Evolutionary conservation across 2,888 invertebrate genomes (phyloP).

Genomic region (Capitulum mitella): DNA sequence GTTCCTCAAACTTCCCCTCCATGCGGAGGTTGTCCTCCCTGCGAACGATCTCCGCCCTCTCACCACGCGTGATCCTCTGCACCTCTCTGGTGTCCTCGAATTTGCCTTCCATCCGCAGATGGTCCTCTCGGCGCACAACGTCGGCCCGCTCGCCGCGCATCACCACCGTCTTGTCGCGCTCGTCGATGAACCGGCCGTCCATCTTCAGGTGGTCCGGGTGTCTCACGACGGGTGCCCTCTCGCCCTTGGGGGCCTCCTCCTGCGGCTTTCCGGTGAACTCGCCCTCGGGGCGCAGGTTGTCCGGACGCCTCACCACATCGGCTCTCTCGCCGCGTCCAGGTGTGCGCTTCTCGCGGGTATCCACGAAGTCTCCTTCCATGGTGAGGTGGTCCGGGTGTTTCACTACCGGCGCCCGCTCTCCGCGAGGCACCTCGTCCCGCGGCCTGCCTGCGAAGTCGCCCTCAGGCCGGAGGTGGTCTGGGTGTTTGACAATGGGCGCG

Average conservation of each 20-base stretch:
- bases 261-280: conserved; percentile 32
- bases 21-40: conserved; percentile 40
- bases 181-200: conserved; percentile 41
- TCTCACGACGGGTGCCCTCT: conserved; percentile 39
- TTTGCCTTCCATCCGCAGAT: conserved; percentile 29
- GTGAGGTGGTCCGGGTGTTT: conserved; percentile 44
- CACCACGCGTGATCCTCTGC: conserved; percentile 33
- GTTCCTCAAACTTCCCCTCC: conserved; percentile 40
- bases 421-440: conserved; percentile 35
- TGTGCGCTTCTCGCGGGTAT: too few relatives aligned
- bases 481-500: not conserved
- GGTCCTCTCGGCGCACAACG: conserved; percentile 33
- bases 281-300: conserved; percentile 33
- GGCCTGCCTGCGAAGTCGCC: conserved; percentile 34
- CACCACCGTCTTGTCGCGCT: conserved; percentile 23
- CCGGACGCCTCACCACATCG: conserved; percentile 31
- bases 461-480: conserved; percentile 38
- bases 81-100: conserved; percentile 3
- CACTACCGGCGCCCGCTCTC: conserved; percentile 33
- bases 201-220: conserved; percentile 50
- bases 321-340: conserved; percentile 28
- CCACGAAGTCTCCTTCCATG: not conserved
- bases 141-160: conserved; percentile 31
- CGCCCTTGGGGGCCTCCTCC: conserved; percentile 44
- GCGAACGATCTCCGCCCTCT: conserved; percentile 35